Conservation (phyloP, 2,113 vertebrate genomes). For the Pithys albifrons region DNA sequence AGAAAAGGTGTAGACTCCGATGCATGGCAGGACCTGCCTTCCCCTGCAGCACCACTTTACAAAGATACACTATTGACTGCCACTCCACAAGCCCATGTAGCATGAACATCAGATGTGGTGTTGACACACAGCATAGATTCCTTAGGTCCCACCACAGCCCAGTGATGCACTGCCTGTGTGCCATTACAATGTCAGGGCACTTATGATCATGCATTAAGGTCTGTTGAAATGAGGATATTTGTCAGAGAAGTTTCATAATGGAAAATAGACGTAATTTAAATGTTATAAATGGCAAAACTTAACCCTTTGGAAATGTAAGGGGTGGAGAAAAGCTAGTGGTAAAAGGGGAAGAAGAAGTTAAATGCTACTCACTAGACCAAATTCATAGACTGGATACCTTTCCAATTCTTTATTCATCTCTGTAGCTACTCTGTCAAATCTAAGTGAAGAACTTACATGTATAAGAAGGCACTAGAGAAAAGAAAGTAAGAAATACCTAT, state of each 20-base stretch:
- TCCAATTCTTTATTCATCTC: not conserved
- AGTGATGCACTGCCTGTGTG: not conserved
- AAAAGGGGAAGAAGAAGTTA: not conserved
- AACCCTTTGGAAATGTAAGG: not conserved
- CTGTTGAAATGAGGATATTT: not conserved
- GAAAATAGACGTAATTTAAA: not conserved
- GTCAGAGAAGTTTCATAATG: not conserved
- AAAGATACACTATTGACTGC: not conserved
- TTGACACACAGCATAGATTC: not conserved
- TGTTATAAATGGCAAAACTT: not conserved
- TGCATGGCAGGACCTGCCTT: not conserved
- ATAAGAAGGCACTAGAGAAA: not conserved
- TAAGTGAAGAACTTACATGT: not conserved
- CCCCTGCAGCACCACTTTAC: not conserved
- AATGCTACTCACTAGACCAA: not conserved
- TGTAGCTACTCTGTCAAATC: not conserved
- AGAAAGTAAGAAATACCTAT: not conserved
- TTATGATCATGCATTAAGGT: not conserved
- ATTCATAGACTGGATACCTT: not conserved
- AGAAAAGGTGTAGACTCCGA: not conserved
- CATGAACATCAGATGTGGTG: not conserved
- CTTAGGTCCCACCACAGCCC: not conserved
- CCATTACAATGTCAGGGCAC: not conserved
- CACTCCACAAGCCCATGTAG: accelerated
- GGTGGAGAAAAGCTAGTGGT: not conserved